Evolutionary conservation across 2,888 invertebrate species (phyloP).

Genomic region (Ctenicera cuprea): DNA sequence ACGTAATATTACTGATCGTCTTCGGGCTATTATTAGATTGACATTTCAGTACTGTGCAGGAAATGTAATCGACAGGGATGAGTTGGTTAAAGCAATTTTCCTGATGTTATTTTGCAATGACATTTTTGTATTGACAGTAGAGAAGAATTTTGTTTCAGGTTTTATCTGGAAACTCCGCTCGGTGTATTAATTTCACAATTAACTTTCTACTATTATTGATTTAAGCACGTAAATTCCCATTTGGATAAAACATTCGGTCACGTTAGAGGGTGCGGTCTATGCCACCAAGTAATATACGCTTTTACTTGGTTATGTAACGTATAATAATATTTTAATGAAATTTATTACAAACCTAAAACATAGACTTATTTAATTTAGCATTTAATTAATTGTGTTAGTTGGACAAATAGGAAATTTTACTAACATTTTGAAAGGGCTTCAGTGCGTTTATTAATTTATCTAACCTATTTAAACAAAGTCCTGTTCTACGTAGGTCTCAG

Average conservation of each 20-base stretch:
- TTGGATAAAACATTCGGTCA: conserved; percentile 28
- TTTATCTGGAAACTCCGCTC: neutral
- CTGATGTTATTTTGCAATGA: neutral
- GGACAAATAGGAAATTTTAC: neutral
- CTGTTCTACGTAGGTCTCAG: no score
- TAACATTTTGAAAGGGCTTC: neutral
- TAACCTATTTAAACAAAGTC: neutral
- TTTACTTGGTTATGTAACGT: conserved; percentile 4
- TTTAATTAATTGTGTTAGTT: conserved; percentile 3
- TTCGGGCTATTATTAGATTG: conserved; percentile 9
- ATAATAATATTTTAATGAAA: neutral
- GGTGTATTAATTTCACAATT: conserved; percentile 4
- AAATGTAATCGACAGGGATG: conserved; percentile 21
- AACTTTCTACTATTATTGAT: conserved; percentile 23
- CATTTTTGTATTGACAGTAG: neutral
- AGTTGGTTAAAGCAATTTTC: conserved; percentile 1
- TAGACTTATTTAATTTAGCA: neutral
- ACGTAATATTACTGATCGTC: conserved; percentile 1
- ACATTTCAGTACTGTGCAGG: neutral
- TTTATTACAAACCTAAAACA: conserved; percentile 9
- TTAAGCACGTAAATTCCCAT: conserved; percentile 31
- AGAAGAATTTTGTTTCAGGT: neutral
- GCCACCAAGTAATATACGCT: neutral
- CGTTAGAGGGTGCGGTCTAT: conserved; percentile 26
- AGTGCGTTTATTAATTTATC: conserved; percentile 1